phyloP scores from a whole-genome alignment of 2,888 invertebrate genomes.

The Hedya salicella region DNA sequence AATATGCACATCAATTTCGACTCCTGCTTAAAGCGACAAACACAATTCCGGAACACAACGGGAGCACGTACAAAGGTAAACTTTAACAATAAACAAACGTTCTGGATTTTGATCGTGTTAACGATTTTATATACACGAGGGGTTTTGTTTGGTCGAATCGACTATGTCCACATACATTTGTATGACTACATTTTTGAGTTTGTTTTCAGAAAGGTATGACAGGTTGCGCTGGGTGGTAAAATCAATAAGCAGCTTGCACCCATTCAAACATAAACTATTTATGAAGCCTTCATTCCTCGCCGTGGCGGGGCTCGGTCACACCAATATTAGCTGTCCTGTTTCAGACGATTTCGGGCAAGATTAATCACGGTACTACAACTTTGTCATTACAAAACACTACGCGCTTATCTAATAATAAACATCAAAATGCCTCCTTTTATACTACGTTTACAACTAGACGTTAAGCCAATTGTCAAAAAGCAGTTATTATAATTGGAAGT shows the following conservation, averaged over 20 bases:
- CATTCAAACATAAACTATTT: constrained; percentile 59
- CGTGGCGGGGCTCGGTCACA: constrained; percentile 46
- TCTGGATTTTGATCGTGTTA: constrained; percentile 14
- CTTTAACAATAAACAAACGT: constrained; percentile 21
- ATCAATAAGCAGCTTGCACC: constrained; percentile 65
- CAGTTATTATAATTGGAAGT: not conserved
- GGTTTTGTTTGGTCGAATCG: constrained; percentile 6
- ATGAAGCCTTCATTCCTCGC: constrained; percentile 49
- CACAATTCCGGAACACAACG: constrained; percentile 6
- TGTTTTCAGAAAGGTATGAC: constrained; percentile 41
- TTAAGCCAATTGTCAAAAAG: not conserved
- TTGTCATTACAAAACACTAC: not conserved
- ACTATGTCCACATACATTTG: not conserved
- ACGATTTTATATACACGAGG: not conserved
- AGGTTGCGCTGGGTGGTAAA: constrained; percentile 55
- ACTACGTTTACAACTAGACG: not conserved
- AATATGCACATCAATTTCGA: constrained; percentile 26
- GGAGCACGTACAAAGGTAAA: constrained; percentile 16
- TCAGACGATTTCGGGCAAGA: not conserved
- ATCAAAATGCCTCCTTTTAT: not conserved
- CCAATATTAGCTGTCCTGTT: constrained; percentile 45
- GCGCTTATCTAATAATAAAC: not conserved
- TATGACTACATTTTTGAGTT: constrained; percentile 9
- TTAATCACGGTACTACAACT: not conserved
- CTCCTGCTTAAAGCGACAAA: constrained; percentile 14